These are phyloP conservation scores for Drosophila glabriapex DNA, from an alignment of 2,888 invertebrate species.

Conservation along the genomic window DNA sequence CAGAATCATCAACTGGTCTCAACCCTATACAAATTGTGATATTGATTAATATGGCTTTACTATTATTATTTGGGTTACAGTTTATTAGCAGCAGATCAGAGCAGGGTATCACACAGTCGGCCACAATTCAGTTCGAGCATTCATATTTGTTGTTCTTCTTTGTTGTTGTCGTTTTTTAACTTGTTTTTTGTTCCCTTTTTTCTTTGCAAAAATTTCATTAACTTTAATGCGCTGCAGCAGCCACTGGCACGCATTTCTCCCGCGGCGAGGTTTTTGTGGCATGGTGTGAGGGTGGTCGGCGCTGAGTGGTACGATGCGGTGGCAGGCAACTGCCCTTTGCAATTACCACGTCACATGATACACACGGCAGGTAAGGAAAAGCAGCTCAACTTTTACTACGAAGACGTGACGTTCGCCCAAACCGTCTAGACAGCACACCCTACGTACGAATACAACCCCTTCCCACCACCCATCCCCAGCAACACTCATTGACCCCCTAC, in stretches of 20 bases:
- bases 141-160: not conserved
- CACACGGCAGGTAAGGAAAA: conserved; percentile 17
- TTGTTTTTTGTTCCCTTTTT: conserved; percentile 27
- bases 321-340: conserved; percentile 43
- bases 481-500: not conserved
- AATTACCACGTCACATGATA: conserved; percentile 52
- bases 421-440: conserved; percentile 31
- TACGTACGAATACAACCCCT: not conserved
- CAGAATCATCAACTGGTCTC: no score
- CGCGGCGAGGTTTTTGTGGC: not conserved
- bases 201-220: conserved; percentile 68
- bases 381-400: conserved; percentile 61
- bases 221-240: conserved; percentile 62
- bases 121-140: not conserved
- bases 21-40: not conserved
- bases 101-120: not conserved
- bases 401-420: conserved; percentile 66
- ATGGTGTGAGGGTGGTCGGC: not conserved
- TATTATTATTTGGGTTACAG: not conserved
- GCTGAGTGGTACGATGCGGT: conserved; percentile 1
- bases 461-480: not conserved
- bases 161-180: conserved; percentile 29
- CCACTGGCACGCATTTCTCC: conserved; percentile 18
- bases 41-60: not conserved
- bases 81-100: not conserved